phyloP scores from a whole-genome alignment of 2,888 invertebrate species.

The Mellilla xanthometata region DNA sequence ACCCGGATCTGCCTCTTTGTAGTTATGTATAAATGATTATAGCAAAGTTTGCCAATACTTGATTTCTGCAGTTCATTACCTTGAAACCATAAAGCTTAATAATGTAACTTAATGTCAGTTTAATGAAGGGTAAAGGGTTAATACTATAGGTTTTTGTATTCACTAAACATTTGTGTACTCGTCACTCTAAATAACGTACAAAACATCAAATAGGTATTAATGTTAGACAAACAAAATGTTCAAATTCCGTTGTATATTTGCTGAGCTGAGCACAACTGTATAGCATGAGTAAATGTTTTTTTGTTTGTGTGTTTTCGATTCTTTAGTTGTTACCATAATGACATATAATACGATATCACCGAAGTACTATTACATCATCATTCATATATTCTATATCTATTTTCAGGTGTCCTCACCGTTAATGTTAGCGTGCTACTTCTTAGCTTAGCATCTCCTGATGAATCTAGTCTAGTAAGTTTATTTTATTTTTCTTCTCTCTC shows the following conservation, averaged over 20 bases:
- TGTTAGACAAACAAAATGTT: neutral
- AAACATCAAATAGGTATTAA: too few species aligned
- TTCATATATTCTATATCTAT: constrained; percentile 34
- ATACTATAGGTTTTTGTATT: too few species aligned
- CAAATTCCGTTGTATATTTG: constrained; percentile 30
- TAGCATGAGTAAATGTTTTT: constrained; percentile 46
- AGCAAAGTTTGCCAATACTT: neutral
- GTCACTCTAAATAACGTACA: too few species aligned
- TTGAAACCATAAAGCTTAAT: neutral
- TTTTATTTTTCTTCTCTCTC: constrained; percentile 20
- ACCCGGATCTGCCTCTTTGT: constrained; percentile 47
- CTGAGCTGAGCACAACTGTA: constrained; percentile 38
- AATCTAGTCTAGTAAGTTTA: constrained; percentile 95
- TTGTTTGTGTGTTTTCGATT: constrained; percentile 38
- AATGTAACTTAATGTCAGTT: too few species aligned
- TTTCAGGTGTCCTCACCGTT: constrained; percentile 94
- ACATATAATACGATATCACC: constrained; percentile 37
- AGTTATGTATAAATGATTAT: constrained; percentile 3
- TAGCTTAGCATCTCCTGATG: constrained; percentile 97
- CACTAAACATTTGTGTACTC: too few species aligned
- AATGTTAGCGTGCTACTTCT: constrained; percentile 96
- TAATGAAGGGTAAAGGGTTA: too few species aligned
- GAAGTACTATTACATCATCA: constrained; percentile 9
- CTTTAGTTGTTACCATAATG: constrained; percentile 21
- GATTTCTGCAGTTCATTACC: constrained; percentile 6